phyloP scores from a whole-genome alignment of 2,888 invertebrate genomes.

The Sturmia bella region DNA sequence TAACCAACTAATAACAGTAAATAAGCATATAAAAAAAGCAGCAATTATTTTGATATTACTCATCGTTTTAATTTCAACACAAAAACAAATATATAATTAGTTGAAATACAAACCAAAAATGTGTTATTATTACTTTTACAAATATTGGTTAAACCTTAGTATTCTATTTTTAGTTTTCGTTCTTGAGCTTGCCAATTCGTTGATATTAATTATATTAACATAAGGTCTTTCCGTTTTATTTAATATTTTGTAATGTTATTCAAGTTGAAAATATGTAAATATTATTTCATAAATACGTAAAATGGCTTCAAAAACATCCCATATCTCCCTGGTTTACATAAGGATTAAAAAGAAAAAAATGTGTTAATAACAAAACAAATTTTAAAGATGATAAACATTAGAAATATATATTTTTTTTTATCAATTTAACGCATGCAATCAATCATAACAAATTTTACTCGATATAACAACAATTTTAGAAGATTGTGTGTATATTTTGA shows the following conservation, averaged over 20 bases:
- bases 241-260: background rate
- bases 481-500: no score
- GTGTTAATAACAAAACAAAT: background rate
- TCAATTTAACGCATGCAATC: constrained; percentile 52
- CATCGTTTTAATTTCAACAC: constrained; percentile 18
- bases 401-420: constrained; percentile 39
- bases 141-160: constrained; percentile 63
- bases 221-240: constrained; percentile 58
- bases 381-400: constrained; percentile 70
- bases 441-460: background rate
- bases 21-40: constrained; percentile 60
- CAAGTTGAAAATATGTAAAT: background rate
- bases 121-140: constrained; percentile 27
- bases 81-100: constrained; percentile 35
- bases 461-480: no score
- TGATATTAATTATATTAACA: constrained; percentile 19
- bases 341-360: constrained; percentile 23
- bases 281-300: constrained; percentile 4
- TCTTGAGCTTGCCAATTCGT: constrained; percentile 10
- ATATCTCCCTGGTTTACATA: constrained; percentile 64
- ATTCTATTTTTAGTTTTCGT: background rate
- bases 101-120: background rate
- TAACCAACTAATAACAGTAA: constrained; percentile 52
- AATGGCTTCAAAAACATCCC: constrained; percentile 35
- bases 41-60: constrained; percentile 1